Evolutionary conservation across 2,888 invertebrate species (phyloP).

Genomic region (Dendrolimus pini): DNA sequence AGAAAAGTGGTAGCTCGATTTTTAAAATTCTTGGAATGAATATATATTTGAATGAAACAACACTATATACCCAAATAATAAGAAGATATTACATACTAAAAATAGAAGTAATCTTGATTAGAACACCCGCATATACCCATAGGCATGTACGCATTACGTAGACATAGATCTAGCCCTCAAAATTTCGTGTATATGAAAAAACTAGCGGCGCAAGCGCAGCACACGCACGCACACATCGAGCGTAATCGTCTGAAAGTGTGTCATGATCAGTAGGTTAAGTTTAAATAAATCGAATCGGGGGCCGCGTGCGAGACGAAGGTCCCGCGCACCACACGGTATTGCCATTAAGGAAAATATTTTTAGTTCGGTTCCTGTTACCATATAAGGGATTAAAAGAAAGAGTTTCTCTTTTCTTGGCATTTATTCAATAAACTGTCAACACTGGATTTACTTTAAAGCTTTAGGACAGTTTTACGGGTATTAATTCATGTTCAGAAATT

Average conservation of each 20-base stretch:
- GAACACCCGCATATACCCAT: neutral
- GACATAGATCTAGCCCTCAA: neutral
- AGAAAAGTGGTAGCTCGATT: too few species aligned
- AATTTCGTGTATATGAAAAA: constrained; percentile 21
- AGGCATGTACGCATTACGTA: neutral
- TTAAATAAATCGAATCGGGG: constrained; percentile 65
- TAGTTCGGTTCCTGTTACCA: neutral
- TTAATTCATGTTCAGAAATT: too few species aligned
- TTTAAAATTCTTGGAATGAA: too few species aligned
- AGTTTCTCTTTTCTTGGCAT: neutral
- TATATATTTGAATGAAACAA: too few species aligned
- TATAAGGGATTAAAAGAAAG: neutral
- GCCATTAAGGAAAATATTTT: constrained; percentile 7
- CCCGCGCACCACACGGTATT: constrained; percentile 22
- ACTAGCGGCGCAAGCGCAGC: constrained; percentile 32
- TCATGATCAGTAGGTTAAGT: constrained; percentile 77
- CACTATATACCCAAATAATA: too few species aligned
- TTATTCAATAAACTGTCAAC: too few species aligned
- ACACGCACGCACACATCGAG: constrained; percentile 39
- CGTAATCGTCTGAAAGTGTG: constrained; percentile 69
- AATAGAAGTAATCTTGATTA: neutral
- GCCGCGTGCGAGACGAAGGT: constrained; percentile 39
- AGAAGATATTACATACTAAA: too few species aligned
- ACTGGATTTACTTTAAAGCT: too few species aligned
- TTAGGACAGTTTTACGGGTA: too few species aligned